Evolutionary conservation across 2,113 vertebrate species (phyloP).

Genomic region (Psophia crepitans): DNA sequence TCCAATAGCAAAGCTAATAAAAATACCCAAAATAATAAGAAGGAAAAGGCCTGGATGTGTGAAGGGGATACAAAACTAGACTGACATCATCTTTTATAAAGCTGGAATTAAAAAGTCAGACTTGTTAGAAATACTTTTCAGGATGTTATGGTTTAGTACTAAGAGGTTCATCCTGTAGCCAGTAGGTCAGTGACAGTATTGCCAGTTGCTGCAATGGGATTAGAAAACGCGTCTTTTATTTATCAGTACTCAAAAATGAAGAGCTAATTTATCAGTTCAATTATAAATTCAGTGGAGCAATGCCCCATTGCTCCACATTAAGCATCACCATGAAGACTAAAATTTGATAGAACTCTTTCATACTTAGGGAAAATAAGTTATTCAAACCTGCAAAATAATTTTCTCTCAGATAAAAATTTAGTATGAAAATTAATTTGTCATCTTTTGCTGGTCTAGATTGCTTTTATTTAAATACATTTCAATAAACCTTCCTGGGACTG

Average conservation of each 20-base stretch:
- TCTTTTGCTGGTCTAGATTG: slow-evolving; percentile 44
- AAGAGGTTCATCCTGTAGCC: background rate
- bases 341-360: slow-evolving; percentile 5
- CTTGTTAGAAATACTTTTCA: background rate
- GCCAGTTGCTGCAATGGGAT: background rate
- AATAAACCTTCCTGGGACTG: slow-evolving; percentile 58
- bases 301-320: background rate
- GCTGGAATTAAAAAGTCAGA: background rate
- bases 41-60: background rate
- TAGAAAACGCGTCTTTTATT: background rate
- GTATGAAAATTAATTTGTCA: background rate
- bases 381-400: background rate
- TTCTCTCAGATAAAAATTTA: background rate
- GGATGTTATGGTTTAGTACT: background rate
- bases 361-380: background rate
- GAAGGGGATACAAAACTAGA: background rate
- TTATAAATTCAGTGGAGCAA: background rate
- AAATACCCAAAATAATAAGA: background rate
- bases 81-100: background rate
- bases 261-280: background rate
- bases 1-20: background rate
- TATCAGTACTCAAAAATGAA: background rate
- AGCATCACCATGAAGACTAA: background rate
- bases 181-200: background rate
- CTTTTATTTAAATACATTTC: slow-evolving; percentile 53